Evolutionary conservation across 2,888 invertebrate genomes (phyloP), one percentile per base, ranked within the genome.

Genomic region (Gymnoscelis rufifasciata): DNA sequence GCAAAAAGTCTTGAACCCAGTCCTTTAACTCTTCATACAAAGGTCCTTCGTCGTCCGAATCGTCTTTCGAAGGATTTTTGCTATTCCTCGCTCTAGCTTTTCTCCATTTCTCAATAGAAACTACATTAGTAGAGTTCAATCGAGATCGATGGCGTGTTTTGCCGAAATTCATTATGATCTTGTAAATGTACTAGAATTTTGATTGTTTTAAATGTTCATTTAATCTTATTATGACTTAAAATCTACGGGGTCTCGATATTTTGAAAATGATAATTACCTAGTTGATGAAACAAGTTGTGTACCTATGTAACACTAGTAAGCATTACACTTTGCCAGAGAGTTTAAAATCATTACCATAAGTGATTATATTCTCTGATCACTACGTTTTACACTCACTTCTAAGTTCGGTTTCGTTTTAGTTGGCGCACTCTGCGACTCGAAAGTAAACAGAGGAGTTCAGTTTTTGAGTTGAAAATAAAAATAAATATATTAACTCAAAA

Each of bases 1-100:
- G 66, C 45, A 83, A 83, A 48, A 82, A 77, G 19, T 83, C 78
- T 43, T 84, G 74, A 3, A 80, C 71, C 81, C 83, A 83, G 48
- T 79, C 74, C 51, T 76, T 74, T 7, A 77, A 64, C 39, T 76
- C 74, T 35, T 62, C 62, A 23, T 66, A 67, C 37, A 68, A 63
- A 7, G 74, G 71, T 44, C 74, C 73, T 3, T 76, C 78, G 6
- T 79, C 79, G 1, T 74, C 78, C 1, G 74, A 67, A 27, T 76
- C 74, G n/a, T 74, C 72, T 1, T 68, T 66, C 1, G 60, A 37
- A 15, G 61, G 26, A 52, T 59, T 10, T 60, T 65, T 36, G 80
- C 79, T 11, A 7, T 71, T 52, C 43, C 67, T 68, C 48, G 66
- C 76, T 14, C 65, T 64, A 42, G 64, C 66, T 3, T 58, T 69